Conservation (phyloP, 2,888 invertebrate species). For the Phalangium opilio region DNA sequence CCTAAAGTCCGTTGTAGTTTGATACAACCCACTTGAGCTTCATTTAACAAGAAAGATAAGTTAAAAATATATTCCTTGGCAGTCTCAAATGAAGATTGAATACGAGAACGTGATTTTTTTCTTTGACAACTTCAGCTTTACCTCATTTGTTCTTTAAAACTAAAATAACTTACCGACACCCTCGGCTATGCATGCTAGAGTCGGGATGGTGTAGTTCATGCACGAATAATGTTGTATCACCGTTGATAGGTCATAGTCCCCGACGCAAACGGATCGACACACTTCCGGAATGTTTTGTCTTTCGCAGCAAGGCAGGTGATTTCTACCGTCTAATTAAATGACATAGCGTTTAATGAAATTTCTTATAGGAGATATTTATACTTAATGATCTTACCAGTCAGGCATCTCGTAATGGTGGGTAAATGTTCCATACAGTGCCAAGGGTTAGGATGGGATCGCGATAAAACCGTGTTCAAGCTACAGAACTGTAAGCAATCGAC, state of each 20-base stretch:
- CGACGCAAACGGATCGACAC: conserved; percentile 69
- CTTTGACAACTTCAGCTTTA: too few relatives aligned
- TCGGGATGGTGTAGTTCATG: conserved; percentile 63
- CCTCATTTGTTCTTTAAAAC: too few relatives aligned
- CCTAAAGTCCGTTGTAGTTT: too few relatives aligned
- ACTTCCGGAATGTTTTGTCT: conserved; percentile 65
- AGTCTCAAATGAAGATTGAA: too few relatives aligned
- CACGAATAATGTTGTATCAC: conserved; percentile 71
- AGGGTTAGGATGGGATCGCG: conserved; percentile 55
- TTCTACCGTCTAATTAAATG: conserved; percentile 51
- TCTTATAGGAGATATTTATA: conserved; percentile 21
- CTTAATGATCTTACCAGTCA: conserved; percentile 31
- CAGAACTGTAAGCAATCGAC: conserved; percentile 60
- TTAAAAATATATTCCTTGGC: too few relatives aligned
- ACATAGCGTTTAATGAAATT: background rate
- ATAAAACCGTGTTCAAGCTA: conserved; percentile 55
- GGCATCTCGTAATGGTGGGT: conserved; percentile 50
- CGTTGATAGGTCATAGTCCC: conserved; percentile 66
- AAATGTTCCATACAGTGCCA: conserved; percentile 59
- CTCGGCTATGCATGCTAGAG: conserved; percentile 64
- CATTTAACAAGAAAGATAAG: too few relatives aligned
- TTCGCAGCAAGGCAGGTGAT: conserved; percentile 70
- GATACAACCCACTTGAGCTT: too few relatives aligned
- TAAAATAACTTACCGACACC: conserved; percentile 45
- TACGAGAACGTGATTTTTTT: too few relatives aligned